Evolutionary conservation across 2,888 invertebrate species (phyloP), one percentile per base, ranked within the genome.

Genomic region (Cartodere bifasciata): DNA sequence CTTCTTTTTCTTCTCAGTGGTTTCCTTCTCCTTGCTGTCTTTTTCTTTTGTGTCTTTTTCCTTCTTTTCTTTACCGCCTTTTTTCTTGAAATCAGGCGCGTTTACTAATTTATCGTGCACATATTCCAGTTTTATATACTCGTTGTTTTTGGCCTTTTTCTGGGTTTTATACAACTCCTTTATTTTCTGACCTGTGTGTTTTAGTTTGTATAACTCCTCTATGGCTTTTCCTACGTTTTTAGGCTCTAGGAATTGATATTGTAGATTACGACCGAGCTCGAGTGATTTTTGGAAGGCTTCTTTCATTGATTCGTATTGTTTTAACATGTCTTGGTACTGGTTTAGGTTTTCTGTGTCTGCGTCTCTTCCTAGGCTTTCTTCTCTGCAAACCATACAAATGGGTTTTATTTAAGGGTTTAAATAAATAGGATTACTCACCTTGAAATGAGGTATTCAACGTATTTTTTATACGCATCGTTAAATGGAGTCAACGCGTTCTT

Each of bases 401-500:
- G n/a, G n/a, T n/a, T n/a, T n/a, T n/a, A n/a, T n/a, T n/a, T n/a
- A n/a, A n/a, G n/a, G n/a, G n/a, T n/a, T n/a, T n/a, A 22, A 23
- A 23, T 6, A 7, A n/a, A n/a, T n/a, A n/a, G n/a, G n/a, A n/a
- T n/a, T n/a, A 41, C 42, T 42, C 44, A 53, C 55, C 47, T 44
- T 12, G 41, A 37, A 13, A 56, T 54, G 16, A 55, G 39, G 38
- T 54, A 50, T 22, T 50, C 41, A 15, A 57, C 46, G 22, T 55
- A 57, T 16, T 42, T 43, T 25, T 46, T 44, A 34, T 55, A 56
- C 4, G 49, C 42, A 41, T 57, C 56, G 36, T 49, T 56, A 30
- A 48, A 52, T 1, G 52, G 44, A 2, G 52, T 44, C 13, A 56
- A 52, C 1, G 55, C 54, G 40, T 55, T 53, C 11, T 47, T 43